Conservation (phyloP, 2,888 invertebrate genomes). For the Notodonta dromedarius region DNA sequence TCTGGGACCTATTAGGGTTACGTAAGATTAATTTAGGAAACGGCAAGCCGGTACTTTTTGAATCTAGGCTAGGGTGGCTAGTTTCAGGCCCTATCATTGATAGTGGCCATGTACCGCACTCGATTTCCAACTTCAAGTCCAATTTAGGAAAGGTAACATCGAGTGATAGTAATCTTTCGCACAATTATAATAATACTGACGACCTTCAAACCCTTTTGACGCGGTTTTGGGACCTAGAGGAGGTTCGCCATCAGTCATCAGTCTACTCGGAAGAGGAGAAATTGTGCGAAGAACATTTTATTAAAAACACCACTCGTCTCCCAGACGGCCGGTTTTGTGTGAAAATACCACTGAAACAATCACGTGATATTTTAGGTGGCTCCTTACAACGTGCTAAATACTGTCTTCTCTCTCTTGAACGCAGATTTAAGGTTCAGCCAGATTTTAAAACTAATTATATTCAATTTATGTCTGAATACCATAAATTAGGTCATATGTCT, state of each 20-base stretch:
- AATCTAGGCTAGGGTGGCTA: slow-evolving; percentile 9
- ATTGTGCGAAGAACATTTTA: slow-evolving; percentile 19
- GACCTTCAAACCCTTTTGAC: slow-evolving; percentile 12
- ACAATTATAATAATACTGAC: slow-evolving; percentile 1
- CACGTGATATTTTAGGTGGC: slow-evolving; percentile 19
- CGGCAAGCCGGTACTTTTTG: slow-evolving; percentile 13
- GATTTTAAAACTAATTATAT: slow-evolving; percentile 5
- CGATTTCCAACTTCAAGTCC: neutral
- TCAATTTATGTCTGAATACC: slow-evolving; percentile 11
- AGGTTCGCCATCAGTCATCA: slow-evolving; percentile 16
- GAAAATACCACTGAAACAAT: slow-evolving; percentile 8
- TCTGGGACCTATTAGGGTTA: slow-evolving; percentile 30
- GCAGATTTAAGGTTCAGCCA: slow-evolving; percentile 8
- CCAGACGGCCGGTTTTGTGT: slow-evolving; percentile 27
- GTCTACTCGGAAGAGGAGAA: slow-evolving; percentile 23
- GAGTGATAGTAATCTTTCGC: neutral
- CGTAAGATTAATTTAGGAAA: slow-evolving; percentile 22
- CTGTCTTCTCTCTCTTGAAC: slow-evolving; percentile 14
- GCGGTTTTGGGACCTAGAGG: slow-evolving; percentile 25
- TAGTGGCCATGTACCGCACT: neutral
- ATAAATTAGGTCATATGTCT: slow-evolving; percentile 8
- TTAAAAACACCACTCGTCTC: slow-evolving; percentile 21
- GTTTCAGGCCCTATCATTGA: neutral
- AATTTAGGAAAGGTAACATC: neutral
- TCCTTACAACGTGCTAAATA: slow-evolving; percentile 13